Conservation (phyloP, 2,888 invertebrate genomes). For the Drosophila tripunctata region DNA sequence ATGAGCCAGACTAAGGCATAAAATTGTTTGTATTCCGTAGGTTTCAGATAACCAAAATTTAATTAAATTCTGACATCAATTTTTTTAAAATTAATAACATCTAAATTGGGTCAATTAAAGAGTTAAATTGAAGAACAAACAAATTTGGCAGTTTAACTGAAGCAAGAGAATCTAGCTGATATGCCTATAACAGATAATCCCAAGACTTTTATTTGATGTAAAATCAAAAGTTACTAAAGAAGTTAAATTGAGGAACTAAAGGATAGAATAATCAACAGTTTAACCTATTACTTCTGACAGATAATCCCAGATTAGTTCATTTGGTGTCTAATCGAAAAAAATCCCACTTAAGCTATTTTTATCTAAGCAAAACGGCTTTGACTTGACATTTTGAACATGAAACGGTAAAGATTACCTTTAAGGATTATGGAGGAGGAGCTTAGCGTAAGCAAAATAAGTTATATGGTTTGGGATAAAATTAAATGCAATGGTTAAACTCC, state of each 20-base stretch:
- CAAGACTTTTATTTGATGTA: too few species aligned
- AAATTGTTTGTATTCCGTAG: neutral
- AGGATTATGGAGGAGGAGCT: conserved; percentile 7
- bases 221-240: too few species aligned
- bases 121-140: too few species aligned
- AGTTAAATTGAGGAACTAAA: too few species aligned
- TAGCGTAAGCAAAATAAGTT: conserved; percentile 28
- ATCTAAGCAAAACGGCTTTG: conserved; percentile 19
- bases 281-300: too few species aligned
- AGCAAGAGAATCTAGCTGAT: too few species aligned
- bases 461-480: conserved; percentile 5
- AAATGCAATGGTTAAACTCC: neutral
- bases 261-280: too few species aligned
- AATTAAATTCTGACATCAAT: neutral
- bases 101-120: too few species aligned
- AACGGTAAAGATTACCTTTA: neutral
- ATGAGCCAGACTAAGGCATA: neutral
- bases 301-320: conserved; percentile 23
- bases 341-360: conserved; percentile 2
- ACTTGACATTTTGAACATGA: conserved; percentile 20
- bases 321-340: conserved; percentile 8
- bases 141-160: too few species aligned
- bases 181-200: too few species aligned
- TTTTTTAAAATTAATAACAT: too few species aligned
- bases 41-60: too few species aligned